Evolutionary conservation across 2,113 vertebrate genomes (phyloP).

Genomic region (Dascyllus trimaculatus): DNA sequence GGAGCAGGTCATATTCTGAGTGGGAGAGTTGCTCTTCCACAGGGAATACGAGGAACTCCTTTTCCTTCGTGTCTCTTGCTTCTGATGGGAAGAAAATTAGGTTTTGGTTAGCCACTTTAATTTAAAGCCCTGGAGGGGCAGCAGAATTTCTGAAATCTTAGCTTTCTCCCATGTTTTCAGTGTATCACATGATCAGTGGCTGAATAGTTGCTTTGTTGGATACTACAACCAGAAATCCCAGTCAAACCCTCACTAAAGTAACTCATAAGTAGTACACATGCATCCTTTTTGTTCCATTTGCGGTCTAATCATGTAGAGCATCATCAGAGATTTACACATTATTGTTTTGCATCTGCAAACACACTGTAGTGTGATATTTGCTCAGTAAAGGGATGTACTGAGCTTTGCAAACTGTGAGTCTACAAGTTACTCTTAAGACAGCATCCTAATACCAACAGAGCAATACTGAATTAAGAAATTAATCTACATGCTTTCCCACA

Average conservation of each 20-base stretch:
- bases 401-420: background rate
- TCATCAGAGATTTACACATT: background rate
- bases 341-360: too few relatives aligned
- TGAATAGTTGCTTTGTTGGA: conserved; percentile 52
- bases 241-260: conserved; percentile 4
- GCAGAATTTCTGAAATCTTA: conserved; percentile 18
- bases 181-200: conserved; percentile 27
- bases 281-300: background rate
- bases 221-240: conserved; percentile 9
- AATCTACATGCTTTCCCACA: conserved; percentile 16
- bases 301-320: background rate
- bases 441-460: background rate
- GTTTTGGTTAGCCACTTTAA: conserved; percentile 27
- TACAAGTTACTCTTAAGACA: background rate
- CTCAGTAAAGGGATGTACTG: too few relatives aligned
- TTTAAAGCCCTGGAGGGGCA: background rate
- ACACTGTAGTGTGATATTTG: too few relatives aligned
- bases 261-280: background rate
- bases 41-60: conserved; percentile 15
- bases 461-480: background rate
- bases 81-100: conserved; percentile 20
- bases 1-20: conserved; percentile 39
- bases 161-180: conserved; percentile 25
- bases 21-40: conserved; percentile 14
- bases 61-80: conserved; percentile 15